Evolutionary conservation across 2,888 invertebrate species (phyloP).

Genomic region (Limnephilus rhombicus): DNA sequence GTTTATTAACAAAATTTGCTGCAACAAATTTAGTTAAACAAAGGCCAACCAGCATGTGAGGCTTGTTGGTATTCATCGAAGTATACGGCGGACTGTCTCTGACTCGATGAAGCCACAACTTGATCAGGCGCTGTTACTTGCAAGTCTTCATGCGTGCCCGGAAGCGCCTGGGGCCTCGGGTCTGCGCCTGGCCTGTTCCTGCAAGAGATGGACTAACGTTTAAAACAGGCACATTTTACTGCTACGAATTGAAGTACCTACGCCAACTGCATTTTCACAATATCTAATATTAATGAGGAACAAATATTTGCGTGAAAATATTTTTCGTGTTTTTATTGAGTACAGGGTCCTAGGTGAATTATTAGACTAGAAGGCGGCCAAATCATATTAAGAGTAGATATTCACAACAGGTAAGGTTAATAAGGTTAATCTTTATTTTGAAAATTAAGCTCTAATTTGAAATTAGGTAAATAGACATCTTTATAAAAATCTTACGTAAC

Average conservation of each 20-base stretch:
- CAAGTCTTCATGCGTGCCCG: slow-evolving; percentile 15
- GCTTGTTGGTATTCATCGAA: slow-evolving; percentile 45
- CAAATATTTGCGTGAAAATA: neutral
- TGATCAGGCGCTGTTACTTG: neutral
- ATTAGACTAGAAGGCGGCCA: neutral
- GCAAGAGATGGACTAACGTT: neutral
- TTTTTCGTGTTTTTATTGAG: neutral
- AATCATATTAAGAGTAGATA: neutral
- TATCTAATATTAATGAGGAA: neutral
- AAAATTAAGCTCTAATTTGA: no score
- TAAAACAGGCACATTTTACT: neutral
- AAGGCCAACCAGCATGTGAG: neutral
- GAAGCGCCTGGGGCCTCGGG: neutral
- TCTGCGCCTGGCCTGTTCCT: neutral
- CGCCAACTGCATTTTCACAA: neutral
- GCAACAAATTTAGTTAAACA: neutral
- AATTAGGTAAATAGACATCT: no score
- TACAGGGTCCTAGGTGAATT: neutral
- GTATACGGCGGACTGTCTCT: neutral
- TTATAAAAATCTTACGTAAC: no score
- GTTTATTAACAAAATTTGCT: neutral
- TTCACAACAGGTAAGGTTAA: neutral
- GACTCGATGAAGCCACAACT: neutral
- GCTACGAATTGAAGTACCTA: neutral
- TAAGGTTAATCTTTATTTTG: no score